phyloP scores from a whole-genome alignment of 23 tunicate genomes.

The Styela clava region DNA sequence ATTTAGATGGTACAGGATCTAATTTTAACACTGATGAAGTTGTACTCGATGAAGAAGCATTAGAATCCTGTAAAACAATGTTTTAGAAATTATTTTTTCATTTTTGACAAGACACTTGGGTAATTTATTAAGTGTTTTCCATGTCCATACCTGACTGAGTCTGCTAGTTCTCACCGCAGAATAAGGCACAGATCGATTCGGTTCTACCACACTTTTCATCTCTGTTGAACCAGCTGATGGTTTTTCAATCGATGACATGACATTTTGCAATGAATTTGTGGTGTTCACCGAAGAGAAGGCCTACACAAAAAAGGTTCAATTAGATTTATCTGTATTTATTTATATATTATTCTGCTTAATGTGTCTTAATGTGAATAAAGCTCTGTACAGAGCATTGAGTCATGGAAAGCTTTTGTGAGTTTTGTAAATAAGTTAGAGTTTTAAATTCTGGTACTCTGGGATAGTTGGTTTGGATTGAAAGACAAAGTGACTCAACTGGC shows the following conservation, averaged over 20 bases:
- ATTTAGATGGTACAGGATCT: constrained; percentile 78
- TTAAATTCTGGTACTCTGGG: too few relatives aligned
- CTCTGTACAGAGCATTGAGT: too few relatives aligned
- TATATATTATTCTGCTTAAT: too few relatives aligned
- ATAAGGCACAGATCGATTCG: neutral
- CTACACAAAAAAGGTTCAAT: neutral
- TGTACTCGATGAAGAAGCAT: neutral
- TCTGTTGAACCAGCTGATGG: neutral
- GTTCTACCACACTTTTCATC: neutral
- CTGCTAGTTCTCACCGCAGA: neutral
- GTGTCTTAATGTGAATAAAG: too few relatives aligned
- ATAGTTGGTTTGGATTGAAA: too few relatives aligned
- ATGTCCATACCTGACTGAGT: neutral
- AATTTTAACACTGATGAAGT: constrained; percentile 40
- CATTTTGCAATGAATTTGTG: neutral
- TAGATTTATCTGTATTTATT: too few relatives aligned
- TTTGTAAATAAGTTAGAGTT: too few relatives aligned
- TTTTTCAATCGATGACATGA: neutral
- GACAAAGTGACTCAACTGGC: too few relatives aligned
- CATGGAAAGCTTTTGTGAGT: too few relatives aligned
- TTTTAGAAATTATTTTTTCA: too few relatives aligned
- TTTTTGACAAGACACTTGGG: too few relatives aligned
- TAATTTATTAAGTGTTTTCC: neutral
- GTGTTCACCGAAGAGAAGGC: neutral
- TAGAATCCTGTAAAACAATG: neutral